Evolutionary conservation across 2,888 invertebrate species (phyloP).

Genomic region (Oscheius sp.): DNA sequence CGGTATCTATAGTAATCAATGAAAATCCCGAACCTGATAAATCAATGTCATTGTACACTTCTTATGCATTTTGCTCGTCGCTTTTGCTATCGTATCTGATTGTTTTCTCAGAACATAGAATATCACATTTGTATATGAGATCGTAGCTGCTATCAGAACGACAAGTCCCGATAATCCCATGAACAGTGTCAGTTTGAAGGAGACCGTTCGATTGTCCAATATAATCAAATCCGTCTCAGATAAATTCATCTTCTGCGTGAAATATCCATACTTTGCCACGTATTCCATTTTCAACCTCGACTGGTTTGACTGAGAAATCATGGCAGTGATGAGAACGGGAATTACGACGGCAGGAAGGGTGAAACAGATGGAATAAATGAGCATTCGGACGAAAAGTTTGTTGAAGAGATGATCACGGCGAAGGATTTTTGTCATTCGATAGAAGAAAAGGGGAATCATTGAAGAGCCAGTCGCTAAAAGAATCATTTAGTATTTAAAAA

Average conservation of each 20-base stretch:
- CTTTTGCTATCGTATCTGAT: neutral
- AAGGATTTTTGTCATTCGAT: neutral
- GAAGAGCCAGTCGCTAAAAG: neutral
- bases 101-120: neutral
- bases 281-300: neutral
- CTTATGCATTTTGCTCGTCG: neutral
- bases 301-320: neutral
- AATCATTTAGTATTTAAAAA: no score
- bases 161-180: neutral
- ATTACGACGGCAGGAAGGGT: neutral
- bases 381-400: neutral
- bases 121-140: neutral
- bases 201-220: neutral
- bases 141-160: neutral
- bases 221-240: neutral
- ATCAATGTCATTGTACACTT: neutral
- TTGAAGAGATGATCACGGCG: neutral
- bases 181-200: neutral
- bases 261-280: neutral
- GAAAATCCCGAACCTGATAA: neutral
- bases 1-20: neutral
- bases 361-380: neutral
- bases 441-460: neutral
- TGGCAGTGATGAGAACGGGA: neutral
- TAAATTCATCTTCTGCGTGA: neutral